A percentile compares a stretch with the other conserved stretches of the same genome.
Conservation (phyloP, 2,888 invertebrate genomes). For the Megamerina dolium region DNA sequence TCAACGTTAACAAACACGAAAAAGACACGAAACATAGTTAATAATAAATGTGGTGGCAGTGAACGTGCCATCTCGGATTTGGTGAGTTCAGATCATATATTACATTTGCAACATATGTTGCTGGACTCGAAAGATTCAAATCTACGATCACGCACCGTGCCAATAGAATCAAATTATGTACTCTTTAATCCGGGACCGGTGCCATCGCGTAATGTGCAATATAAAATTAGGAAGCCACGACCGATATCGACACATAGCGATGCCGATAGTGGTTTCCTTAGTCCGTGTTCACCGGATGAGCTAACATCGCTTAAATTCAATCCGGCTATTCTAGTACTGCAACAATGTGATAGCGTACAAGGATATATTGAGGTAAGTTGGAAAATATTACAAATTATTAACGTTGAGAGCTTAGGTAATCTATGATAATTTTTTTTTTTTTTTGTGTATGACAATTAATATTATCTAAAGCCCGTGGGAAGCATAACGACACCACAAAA, state of each 20-base stretch:
- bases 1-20: too few species aligned
- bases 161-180: slow-evolving; percentile 48
- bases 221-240: slow-evolving; percentile 45
- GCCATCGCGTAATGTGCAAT: slow-evolving; percentile 45
- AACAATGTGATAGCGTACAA: slow-evolving; percentile 49
- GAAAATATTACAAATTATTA: too few species aligned
- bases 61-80: slow-evolving; percentile 36
- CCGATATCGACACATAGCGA: slow-evolving; percentile 53
- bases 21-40: neutral
- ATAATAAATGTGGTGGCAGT: neutral
- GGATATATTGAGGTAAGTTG: slow-evolving; percentile 49
- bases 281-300: slow-evolving; percentile 59
- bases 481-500: too few species aligned
- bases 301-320: slow-evolving; percentile 34
- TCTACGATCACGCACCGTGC: slow-evolving; percentile 43
- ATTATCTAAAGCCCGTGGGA: too few species aligned
- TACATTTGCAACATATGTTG: slow-evolving; percentile 36
- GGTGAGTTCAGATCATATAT: slow-evolving; percentile 35
- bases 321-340: slow-evolving; percentile 44
- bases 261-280: slow-evolving; percentile 60
- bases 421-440: too few species aligned
- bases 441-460: too few species aligned
- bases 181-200: slow-evolving; percentile 48
- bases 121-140: slow-evolving; percentile 28
- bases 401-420: too few species aligned